Conservation (phyloP, 2,888 invertebrate genomes). For the Drosophila paranaensis region DNA sequence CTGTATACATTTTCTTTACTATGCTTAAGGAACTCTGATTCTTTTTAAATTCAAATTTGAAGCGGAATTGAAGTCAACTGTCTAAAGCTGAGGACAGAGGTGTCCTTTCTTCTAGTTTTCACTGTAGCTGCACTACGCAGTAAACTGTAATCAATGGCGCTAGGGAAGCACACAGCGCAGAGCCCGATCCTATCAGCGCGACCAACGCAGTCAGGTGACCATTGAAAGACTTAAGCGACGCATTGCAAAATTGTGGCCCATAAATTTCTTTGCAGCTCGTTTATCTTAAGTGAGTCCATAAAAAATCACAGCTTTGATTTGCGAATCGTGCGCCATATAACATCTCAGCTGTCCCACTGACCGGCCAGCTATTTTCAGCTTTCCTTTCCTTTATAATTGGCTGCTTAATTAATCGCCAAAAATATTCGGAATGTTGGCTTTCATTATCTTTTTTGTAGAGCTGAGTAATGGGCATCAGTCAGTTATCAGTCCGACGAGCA, state of each 20-base stretch:
- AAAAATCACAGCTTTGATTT: slow-evolving; percentile 66
- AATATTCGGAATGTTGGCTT: slow-evolving; percentile 22
- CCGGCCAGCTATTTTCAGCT: neutral
- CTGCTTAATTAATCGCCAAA: slow-evolving; percentile 43
- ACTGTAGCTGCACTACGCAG: slow-evolving; percentile 9
- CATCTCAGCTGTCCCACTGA: slow-evolving; percentile 1
- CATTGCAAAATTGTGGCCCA: slow-evolving; percentile 41
- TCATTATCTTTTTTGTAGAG: slow-evolving; percentile 48
- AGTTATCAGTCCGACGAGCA: neutral
- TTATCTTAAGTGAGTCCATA: slow-evolving; percentile 58
- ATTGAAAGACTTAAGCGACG: slow-evolving; percentile 9
- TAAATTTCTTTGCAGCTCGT: slow-evolving; percentile 44
- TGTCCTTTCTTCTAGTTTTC: neutral
- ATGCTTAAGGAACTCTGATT: no score
- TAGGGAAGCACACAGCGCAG: slow-evolving; percentile 40
- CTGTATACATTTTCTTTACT: no score
- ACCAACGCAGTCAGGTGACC: slow-evolving; percentile 62
- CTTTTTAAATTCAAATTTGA: no score
- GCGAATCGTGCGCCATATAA: slow-evolving; percentile 5
- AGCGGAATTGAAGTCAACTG: no score
- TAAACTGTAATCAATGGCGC: neutral
- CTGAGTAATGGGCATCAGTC: slow-evolving; percentile 21
- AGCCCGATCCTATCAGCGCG: neutral
- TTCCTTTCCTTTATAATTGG: slow-evolving; percentile 8
- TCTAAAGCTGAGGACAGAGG: no score